A percentile compares a stretch with the other conserved stretches of the same genome.
phyloP scores from a whole-genome alignment of 2,113 vertebrate genomes.

The Apeltes quadracus region DNA sequence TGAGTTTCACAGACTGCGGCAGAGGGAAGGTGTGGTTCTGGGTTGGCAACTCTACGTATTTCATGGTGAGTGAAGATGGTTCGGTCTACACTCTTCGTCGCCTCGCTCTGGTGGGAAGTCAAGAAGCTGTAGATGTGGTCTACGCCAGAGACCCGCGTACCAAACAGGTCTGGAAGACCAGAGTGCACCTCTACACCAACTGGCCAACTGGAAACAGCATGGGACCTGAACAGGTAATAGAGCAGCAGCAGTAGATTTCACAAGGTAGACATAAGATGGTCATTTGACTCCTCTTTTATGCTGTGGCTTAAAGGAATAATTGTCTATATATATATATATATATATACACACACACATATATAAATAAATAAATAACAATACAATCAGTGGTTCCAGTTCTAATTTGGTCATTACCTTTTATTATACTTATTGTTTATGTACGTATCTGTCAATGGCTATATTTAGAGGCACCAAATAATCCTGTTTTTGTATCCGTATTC shows the following conservation, averaged over 20 bases:
- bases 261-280: neutral
- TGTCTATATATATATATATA: too few relatives aligned
- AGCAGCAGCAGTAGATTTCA: neutral
- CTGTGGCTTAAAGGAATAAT: neutral
- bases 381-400: neutral
- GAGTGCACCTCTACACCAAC: constrained; percentile 80
- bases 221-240: constrained; percentile 43
- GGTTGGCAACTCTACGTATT: constrained; percentile 83
- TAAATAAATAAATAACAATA: neutral
- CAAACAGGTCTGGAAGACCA: constrained; percentile 87
- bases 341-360: too few relatives aligned
- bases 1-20: constrained; percentile 88
- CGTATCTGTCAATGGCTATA: too few relatives aligned
- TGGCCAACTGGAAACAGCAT: neutral
- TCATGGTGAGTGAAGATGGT: constrained; percentile 87
- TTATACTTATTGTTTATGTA: too few relatives aligned
- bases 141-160: constrained; percentile 86
- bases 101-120: constrained; percentile 78
- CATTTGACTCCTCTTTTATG: neutral
- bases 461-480: too few relatives aligned
- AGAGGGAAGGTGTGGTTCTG: constrained; percentile 83
- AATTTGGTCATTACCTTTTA: neutral
- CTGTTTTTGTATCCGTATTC: too few relatives aligned
- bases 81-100: constrained; percentile 82
- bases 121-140: constrained; percentile 71